These are phyloP conservation scores for Urophycis tenuis DNA, from an alignment of 2,797 vertebrate species.

Conservation along the genomic window DNA sequence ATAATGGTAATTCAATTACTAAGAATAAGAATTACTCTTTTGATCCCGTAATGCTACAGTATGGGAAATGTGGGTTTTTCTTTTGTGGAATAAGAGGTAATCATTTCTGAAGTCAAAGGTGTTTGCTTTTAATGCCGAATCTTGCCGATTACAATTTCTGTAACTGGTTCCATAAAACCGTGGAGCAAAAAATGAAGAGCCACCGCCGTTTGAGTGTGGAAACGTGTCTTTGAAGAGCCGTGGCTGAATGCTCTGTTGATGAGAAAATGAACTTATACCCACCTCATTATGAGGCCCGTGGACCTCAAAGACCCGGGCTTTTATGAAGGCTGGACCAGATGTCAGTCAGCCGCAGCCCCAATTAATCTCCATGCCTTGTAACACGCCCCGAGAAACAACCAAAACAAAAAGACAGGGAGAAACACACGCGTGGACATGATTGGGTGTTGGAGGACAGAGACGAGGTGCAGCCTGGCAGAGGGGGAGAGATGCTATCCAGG, in stretches of 20 bases:
- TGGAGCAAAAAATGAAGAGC: too few relatives aligned
- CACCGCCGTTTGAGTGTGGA: constrained; percentile 33
- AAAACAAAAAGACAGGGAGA: constrained; percentile 7
- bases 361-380: constrained; percentile 79
- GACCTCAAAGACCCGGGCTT: constrained; percentile 66
- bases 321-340: constrained; percentile 72
- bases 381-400: constrained; percentile 66
- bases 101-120: neutral
- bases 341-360: constrained; percentile 79
- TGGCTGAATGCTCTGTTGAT: constrained; percentile 64
- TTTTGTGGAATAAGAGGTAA: neutral
- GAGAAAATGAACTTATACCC: constrained; percentile 87
- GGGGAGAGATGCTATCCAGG: constrained; percentile 74
- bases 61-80: neutral
- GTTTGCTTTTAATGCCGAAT: neutral
- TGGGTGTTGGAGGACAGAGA: constrained; percentile 63
- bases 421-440: constrained; percentile 36
- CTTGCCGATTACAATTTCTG: neutral
- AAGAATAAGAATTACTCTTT: too few relatives aligned
- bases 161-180: constrained; percentile 13
- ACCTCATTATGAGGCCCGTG: constrained; percentile 83
- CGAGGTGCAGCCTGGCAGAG: constrained; percentile 45
- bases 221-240: constrained; percentile 52
- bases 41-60: neutral
- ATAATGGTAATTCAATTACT: neutral